Conservation (phyloP, 2,888 invertebrate genomes). For the Silvanus unidentatus region DNA sequence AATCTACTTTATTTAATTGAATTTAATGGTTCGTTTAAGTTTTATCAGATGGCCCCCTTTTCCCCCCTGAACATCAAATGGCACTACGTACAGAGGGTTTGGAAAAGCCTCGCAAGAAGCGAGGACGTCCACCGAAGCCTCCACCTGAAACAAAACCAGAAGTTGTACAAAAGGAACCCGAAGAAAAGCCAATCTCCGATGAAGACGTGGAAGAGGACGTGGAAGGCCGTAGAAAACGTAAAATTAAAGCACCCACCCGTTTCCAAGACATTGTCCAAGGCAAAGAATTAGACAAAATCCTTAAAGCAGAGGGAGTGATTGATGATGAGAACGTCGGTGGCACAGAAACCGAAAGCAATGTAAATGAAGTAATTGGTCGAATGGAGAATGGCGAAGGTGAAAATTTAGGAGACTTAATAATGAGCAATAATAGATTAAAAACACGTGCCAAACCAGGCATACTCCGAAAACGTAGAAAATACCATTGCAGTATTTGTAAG, state of each 20-base stretch:
- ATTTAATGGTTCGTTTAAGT: slow-evolving; percentile 43
- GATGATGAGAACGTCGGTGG: slow-evolving; percentile 44
- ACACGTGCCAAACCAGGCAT: slow-evolving; percentile 11
- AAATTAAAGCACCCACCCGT: slow-evolving; percentile 60
- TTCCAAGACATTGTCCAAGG: slow-evolving; percentile 62
- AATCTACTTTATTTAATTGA: slow-evolving; percentile 6
- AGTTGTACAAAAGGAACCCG: slow-evolving; percentile 4
- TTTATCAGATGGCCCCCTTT: slow-evolving; percentile 56
- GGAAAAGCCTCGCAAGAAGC: slow-evolving; percentile 60
- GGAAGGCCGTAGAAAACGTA: slow-evolving; percentile 55
- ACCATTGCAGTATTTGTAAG: slow-evolving; percentile 50
- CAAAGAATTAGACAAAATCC: slow-evolving; percentile 67
- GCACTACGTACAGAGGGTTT: slow-evolving; percentile 59
- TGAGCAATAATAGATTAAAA: slow-evolving; percentile 47
- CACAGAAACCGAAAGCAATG: slow-evolving; percentile 14
- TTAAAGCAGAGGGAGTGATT: slow-evolving; percentile 65
- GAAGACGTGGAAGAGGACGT: slow-evolving; percentile 38
- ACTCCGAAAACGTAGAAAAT: slow-evolving; percentile 37
- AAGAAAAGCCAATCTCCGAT: slow-evolving; percentile 24
- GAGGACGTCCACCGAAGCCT: slow-evolving; percentile 64
- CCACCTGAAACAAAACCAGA: slow-evolving; percentile 23
- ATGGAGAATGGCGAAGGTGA: slow-evolving; percentile 56
- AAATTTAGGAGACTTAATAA: slow-evolving; percentile 57
- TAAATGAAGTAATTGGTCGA: slow-evolving; percentile 56
- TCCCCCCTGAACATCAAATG: slow-evolving; percentile 60